Conservation (phyloP, 2,888 invertebrate genomes). For the Rhingia campestris region DNA sequence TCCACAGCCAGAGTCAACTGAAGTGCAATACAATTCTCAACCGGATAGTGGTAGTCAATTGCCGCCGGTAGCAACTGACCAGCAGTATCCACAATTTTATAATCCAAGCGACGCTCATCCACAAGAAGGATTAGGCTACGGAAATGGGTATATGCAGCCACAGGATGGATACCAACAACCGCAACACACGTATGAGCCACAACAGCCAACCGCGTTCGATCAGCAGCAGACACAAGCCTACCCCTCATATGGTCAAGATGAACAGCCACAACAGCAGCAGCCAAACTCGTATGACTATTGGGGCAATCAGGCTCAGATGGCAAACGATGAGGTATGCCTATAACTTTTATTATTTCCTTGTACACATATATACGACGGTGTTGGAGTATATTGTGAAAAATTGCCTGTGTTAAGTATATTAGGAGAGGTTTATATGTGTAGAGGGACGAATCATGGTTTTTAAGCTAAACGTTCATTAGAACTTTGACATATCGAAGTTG, state of each 20-base stretch:
- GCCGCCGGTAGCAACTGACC: slow-evolving; percentile 27
- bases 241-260: slow-evolving; percentile 51
- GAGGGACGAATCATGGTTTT: neutral
- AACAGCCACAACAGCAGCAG: slow-evolving; percentile 63
- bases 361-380: neutral
- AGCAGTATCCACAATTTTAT: slow-evolving; percentile 64
- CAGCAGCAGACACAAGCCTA: slow-evolving; percentile 64
- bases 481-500: too few species aligned
- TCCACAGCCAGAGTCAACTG: slow-evolving; percentile 32
- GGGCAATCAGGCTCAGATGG: slow-evolving; percentile 42
- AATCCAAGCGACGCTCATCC: slow-evolving; percentile 46
- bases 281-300: slow-evolving; percentile 63
- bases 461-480: too few species aligned
- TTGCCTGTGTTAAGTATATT: slow-evolving; percentile 3
- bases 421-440: neutral
- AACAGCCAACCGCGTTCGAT: slow-evolving; percentile 64
- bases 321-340: slow-evolving; percentile 63
- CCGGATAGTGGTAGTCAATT: slow-evolving; percentile 10
- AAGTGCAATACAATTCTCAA: slow-evolving; percentile 36
- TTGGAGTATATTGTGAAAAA: slow-evolving; percentile 10
- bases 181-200: slow-evolving; percentile 1
- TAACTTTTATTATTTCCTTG: slow-evolving; percentile 22
- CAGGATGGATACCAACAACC: slow-evolving; percentile 45
- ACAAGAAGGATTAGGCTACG: slow-evolving; percentile 29
- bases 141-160: slow-evolving; percentile 49